A percentile compares a stretch with the other conserved stretches of the same genome.
phyloP scores from a whole-genome alignment of 2,113 vertebrate genomes.

The Alaudala cheleensis region DNA sequence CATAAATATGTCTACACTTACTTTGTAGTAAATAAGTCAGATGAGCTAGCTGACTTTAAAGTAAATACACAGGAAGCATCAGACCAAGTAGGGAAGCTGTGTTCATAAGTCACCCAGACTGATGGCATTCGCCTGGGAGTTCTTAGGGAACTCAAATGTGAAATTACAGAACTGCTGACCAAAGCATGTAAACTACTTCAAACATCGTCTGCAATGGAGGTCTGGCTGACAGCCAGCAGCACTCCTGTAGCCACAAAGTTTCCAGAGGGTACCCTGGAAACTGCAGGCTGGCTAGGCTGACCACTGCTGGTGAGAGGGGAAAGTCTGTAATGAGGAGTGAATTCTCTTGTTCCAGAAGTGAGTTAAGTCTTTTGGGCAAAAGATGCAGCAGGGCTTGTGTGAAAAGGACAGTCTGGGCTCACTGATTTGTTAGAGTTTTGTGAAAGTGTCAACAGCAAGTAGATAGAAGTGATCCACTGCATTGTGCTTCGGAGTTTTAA shows the following conservation, averaged over 20 bases:
- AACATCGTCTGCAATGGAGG: background rate
- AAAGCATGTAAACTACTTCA: background rate
- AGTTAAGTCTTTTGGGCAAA: background rate
- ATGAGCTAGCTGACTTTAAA: background rate
- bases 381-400: background rate
- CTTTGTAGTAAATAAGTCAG: background rate
- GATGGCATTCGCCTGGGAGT: background rate
- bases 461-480: background rate
- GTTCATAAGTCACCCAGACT: slow-evolving; percentile 31
- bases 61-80: slow-evolving; percentile 27
- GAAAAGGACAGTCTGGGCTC: background rate
- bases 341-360: background rate
- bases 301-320: background rate
- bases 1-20: slow-evolving; percentile 17
- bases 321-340: background rate
- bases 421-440: background rate
- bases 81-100: slow-evolving; percentile 9
- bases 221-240: background rate
- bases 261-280: background rate
- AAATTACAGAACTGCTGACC: slow-evolving; percentile 35
- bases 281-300: background rate
- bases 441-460: fast-evolving
- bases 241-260: background rate
- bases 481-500: background rate
- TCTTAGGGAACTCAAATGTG: slow-evolving; percentile 11